Evolutionary conservation across 2,797 vertebrate genomes (phyloP).

Genomic region (Cygnus olor): DNA sequence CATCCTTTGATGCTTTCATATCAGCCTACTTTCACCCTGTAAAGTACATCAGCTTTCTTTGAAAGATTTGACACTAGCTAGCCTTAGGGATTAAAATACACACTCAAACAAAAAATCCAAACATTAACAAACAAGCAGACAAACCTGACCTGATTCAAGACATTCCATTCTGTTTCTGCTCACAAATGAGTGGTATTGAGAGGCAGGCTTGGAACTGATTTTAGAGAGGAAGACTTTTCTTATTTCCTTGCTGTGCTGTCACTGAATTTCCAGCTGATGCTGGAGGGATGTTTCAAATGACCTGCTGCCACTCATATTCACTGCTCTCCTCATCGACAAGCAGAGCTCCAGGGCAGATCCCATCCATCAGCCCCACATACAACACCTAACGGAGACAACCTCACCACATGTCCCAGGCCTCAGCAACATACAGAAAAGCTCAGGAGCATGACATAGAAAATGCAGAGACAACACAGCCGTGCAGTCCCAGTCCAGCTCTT

Average conservation of each 20-base stretch:
- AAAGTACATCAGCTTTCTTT: not conserved
- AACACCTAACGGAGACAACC: not conserved
- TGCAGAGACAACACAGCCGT: fast-evolving
- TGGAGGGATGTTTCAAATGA: not conserved
- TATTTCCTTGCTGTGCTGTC: not conserved
- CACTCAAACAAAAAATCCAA: not conserved
- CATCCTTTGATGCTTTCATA: not conserved
- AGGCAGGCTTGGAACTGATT: not conserved
- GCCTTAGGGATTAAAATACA: fast-evolving
- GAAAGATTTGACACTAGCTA: not conserved
- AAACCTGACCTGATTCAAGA: not conserved
- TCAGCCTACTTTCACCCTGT: not conserved
- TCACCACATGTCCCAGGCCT: not conserved
- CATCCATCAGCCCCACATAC: not conserved
- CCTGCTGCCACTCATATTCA: fast-evolving
- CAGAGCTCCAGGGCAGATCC: not conserved
- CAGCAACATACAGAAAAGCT: fast-evolving
- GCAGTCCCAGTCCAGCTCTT: not conserved
- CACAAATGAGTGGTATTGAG: fast-evolving
- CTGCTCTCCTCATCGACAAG: fast-evolving
- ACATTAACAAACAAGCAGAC: not conserved
- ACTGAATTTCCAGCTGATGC: not conserved
- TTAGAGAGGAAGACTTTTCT: not conserved
- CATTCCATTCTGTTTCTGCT: not conserved
- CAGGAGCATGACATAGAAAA: not conserved